A percentile compares a stretch with the other conserved stretches of the same genome.
These are phyloP conservation scores for Tethea ocularis DNA, from an alignment of 2,888 invertebrate species.

Conservation along the genomic window DNA sequence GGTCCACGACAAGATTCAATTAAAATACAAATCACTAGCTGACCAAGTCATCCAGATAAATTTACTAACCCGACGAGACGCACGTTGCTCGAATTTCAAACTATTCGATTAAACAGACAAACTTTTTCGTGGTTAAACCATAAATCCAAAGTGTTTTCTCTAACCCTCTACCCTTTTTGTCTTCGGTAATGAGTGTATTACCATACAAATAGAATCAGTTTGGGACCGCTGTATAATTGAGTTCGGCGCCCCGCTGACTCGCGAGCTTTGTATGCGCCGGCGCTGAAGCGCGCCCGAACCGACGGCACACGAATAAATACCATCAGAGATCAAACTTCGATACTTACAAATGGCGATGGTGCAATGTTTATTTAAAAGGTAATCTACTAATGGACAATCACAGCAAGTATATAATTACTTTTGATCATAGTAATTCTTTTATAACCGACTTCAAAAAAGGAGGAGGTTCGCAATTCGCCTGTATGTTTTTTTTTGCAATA, in stretches of 20 bases:
- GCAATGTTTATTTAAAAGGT: too few species aligned
- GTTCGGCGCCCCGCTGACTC: constrained; percentile 73
- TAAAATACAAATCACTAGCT: constrained; percentile 4
- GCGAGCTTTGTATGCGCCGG: constrained; percentile 64
- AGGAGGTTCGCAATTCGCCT: too few species aligned
- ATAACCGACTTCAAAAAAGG: too few species aligned
- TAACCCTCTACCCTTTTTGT: constrained; percentile 66
- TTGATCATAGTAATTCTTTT: too few species aligned
- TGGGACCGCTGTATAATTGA: constrained; percentile 71
- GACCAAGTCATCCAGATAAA: constrained; percentile 1
- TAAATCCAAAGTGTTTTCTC: constrained; percentile 57
- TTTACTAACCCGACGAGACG: constrained; percentile 1
- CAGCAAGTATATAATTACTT: too few species aligned
- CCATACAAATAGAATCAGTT: constrained; percentile 80
- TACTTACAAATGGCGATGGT: too few species aligned
- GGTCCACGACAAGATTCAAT: constrained; percentile 4
- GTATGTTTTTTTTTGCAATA: too few species aligned
- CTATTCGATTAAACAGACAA: constrained; percentile 39
- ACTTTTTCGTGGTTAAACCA: constrained; percentile 40
- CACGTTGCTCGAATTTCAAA: constrained; percentile 18
- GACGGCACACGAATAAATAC: background rate
- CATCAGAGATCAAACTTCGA: background rate
- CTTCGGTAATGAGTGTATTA: constrained; percentile 79
- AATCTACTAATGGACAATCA: too few species aligned
- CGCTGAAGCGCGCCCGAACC: constrained; percentile 14